phyloP scores from a whole-genome alignment of 2,797 vertebrate species.

The Pangasius larnaudii region DNA sequence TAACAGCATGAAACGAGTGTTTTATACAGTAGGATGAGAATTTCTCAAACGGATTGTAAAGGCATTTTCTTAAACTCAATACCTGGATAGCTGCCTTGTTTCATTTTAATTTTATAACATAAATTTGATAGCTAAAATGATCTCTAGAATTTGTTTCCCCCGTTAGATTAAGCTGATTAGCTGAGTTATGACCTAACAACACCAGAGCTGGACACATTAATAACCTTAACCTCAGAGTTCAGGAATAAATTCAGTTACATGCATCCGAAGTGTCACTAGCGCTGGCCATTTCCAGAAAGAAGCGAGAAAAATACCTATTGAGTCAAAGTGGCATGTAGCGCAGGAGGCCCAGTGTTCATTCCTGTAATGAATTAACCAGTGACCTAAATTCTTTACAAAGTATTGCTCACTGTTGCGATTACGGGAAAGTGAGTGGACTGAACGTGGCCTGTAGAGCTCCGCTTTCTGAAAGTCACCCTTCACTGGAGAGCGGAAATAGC shows the following conservation, averaged over 20 bases:
- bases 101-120: too few relatives aligned
- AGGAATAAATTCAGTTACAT: background rate
- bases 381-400: background rate
- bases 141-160: background rate
- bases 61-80: too few relatives aligned
- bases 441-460: background rate
- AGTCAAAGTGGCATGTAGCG: too few relatives aligned
- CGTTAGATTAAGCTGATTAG: background rate
- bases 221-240: background rate
- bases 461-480: conserved; percentile 22
- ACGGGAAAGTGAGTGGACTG: background rate
- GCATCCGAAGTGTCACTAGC: background rate
- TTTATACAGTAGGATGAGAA: too few relatives aligned
- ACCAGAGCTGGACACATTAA: background rate
- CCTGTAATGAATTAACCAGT: background rate
- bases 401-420: conserved; percentile 1
- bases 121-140: background rate
- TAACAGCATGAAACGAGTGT: background rate
- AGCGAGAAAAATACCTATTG: background rate
- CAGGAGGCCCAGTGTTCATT: background rate
- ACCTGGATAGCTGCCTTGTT: too few relatives aligned
- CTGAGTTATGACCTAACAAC: background rate
- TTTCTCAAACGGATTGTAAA: too few relatives aligned
- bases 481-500: conserved; percentile 18
- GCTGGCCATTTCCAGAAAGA: background rate